These are phyloP conservation scores for Dasypogon diadema DNA, from an alignment of 2,888 invertebrate species.

Conservation along the genomic window DNA sequence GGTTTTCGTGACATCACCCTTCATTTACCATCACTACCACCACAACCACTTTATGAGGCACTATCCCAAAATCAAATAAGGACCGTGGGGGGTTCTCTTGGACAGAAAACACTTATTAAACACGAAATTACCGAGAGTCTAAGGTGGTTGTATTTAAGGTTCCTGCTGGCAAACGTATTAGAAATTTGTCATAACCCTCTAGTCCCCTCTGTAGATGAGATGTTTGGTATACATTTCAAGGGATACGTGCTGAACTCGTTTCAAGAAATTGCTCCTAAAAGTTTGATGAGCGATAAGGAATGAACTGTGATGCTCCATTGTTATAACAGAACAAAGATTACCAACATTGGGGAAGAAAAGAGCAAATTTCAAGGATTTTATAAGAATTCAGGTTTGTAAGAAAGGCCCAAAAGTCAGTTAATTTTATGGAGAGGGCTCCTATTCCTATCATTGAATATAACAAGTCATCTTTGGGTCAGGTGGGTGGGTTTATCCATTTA, in stretches of 20 bases:
- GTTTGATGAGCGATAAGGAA: conserved; percentile 35
- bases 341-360: not conserved
- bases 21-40: too few species aligned
- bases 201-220: not conserved
- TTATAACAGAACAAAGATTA: not conserved
- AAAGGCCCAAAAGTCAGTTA: conserved; percentile 3
- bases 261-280: conserved; percentile 31
- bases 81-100: not conserved
- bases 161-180: not conserved
- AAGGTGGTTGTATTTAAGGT: not conserved
- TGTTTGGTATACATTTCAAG: not conserved
- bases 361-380: not conserved
- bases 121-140: not conserved
- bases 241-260: conserved; percentile 12
- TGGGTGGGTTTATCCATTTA: conserved; percentile 3
- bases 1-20: not conserved
- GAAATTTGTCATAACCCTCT: not conserved
- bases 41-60: too few species aligned
- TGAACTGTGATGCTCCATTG: not conserved
- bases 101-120: not conserved
- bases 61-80: too few species aligned
- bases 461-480: not conserved
- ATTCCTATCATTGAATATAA: too few species aligned
- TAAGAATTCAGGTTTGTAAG: conserved; percentile 4
- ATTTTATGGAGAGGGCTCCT: conserved; percentile 5